Base-by-base conservation (phyloP, 2,113 vertebrate species). In the Notothenia coriiceps region DNA sequence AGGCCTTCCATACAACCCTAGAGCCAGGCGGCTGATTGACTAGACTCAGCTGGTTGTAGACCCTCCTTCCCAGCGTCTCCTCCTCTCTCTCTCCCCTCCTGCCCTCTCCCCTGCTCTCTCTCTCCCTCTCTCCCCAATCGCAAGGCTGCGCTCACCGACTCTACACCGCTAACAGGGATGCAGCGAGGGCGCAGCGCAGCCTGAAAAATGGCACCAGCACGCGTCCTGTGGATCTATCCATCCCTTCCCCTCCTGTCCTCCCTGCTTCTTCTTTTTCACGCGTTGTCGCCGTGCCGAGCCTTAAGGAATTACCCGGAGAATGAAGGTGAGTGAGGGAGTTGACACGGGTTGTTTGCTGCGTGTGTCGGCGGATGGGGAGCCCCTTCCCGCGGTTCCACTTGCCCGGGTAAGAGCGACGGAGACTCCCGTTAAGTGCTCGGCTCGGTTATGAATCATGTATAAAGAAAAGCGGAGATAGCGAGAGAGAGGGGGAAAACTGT, bases 221-320 rank as follows among this genome's bases (percentile, higher is more conserved):
- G 91, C 92, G 86, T 92, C 83, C 90, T 83, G 90, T 95, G 95
- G 95, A 96, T 96, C 90, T 95, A 95, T 93, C 93, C 91, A 60
- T 92, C 89, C 82, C 84, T 94, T 67, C 66, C 69, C 81, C 80
- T 92, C 77, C 82, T 86, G 52, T 54, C 76, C 65, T 79, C 73
- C 74, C 86, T 90, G 54, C 88, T 94, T n/a, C 52, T 94, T 18
- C 50, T 94, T 77, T 90, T 92, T 56, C 84, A 86, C 74, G 81
- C 72, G 60, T 59, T 92, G 51, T 74, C 83, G 75, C 91, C 85
- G 81, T 87, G 88, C 61, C 68, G 74, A 82, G 92, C 93, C 69
- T 89, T 94, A 83, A 77, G 95, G 93, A 96, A 92, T 94, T 95
- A 96, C 86, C 95, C 95, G 35, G 94, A 96, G 46, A 96, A 96